Evolutionary conservation across 2,797 vertebrate genomes (phyloP).

Genomic region (Acrossocheilus fasciatus): DNA sequence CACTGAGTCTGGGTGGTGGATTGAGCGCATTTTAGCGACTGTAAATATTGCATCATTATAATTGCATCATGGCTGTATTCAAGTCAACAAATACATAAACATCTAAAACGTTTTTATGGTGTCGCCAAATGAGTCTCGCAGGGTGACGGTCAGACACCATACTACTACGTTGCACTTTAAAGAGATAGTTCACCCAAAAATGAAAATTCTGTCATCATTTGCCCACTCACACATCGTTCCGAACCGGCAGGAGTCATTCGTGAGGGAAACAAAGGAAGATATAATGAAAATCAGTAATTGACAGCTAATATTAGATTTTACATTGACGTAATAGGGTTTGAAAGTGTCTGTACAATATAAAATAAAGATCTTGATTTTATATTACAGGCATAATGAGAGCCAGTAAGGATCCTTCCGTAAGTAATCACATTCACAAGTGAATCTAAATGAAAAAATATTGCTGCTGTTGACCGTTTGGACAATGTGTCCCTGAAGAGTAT

Average conservation of each 20-base stretch:
- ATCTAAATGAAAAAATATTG: constrained; percentile 50
- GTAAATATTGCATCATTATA: constrained; percentile 45
- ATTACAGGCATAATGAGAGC: constrained; percentile 43
- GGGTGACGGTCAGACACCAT: constrained; percentile 3
- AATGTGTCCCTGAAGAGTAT: constrained; percentile 45
- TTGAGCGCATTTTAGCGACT: constrained; percentile 11
- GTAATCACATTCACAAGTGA: constrained; percentile 53
- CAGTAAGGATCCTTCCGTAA: constrained; percentile 35
- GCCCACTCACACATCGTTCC: neutral
- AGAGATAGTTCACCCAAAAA: constrained; percentile 15
- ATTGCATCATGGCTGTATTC: constrained; percentile 27
- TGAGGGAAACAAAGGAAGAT: neutral
- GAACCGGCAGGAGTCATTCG: neutral
- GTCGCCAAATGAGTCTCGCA: neutral
- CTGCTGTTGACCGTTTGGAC: constrained; percentile 50
- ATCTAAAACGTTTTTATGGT: constrained; percentile 32
- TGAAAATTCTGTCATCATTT: constrained; percentile 12
- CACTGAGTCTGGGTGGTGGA: constrained; percentile 11
- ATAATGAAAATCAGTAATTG: constrained; percentile 12
- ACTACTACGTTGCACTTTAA: neutral
- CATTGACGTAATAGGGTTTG: neutral
- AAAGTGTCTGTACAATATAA: constrained; percentile 26
- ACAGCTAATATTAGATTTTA: constrained; percentile 2
- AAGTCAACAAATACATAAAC: constrained; percentile 39
- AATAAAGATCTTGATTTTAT: constrained; percentile 36